These are phyloP conservation scores for Phylloscopus trochilus DNA, from an alignment of 2,113 vertebrate species.

Conservation along the genomic window DNA sequence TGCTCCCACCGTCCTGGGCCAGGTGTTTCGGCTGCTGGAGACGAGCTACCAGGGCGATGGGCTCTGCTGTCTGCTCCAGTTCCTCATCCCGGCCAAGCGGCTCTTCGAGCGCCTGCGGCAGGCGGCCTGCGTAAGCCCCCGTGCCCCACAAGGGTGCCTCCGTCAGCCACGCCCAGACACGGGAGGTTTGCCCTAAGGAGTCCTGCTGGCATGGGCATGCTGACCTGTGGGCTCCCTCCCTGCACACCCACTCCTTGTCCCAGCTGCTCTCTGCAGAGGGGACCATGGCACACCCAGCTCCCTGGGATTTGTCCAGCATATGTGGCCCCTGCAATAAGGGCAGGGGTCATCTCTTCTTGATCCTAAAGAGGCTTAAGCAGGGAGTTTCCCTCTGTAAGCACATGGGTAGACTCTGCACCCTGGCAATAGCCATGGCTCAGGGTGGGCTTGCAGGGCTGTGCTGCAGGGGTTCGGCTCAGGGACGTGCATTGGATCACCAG, in stretches of 20 bases:
- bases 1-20: slow-evolving; percentile 86
- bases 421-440: fast-evolving
- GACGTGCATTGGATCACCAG: fast-evolving
- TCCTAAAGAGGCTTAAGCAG: background rate
- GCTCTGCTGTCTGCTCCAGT: slow-evolving; percentile 88
- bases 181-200: fast-evolving
- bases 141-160: background rate
- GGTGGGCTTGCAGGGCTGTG: background rate
- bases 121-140: slow-evolving; percentile 87
- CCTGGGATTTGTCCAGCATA: fast-evolving
- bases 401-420: fast-evolving
- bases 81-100: slow-evolving; percentile 92
- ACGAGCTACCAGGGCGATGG: slow-evolving; percentile 86
- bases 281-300: background rate
- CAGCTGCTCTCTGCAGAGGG: fast-evolving
- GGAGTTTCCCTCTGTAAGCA: background rate
- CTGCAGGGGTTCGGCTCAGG: background rate
- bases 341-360: background rate
- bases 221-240: background rate
- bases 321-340: fast-evolving
- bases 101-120: slow-evolving; percentile 89
- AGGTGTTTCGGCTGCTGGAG: slow-evolving; percentile 91
- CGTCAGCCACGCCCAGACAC: fast-evolving
- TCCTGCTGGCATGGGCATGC: fast-evolving
- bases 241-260: background rate